Evolutionary conservation across 30 jellyfish, hydroid and myxozoan genomes (phyloP), one percentile per base, ranked within the genome.

Genomic region (Hydractinia echinata): DNA sequence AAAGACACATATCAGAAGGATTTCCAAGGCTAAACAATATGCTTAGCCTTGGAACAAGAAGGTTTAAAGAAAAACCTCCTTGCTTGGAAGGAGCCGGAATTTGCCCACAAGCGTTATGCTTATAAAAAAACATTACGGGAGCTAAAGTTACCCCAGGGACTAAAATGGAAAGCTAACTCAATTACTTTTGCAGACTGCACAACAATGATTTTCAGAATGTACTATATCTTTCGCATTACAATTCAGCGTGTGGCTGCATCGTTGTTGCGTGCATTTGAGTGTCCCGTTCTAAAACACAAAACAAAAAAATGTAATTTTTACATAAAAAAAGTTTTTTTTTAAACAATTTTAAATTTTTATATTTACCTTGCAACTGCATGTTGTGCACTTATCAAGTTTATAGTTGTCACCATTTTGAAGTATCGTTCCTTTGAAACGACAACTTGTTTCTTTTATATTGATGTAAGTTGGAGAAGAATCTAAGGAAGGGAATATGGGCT

Each of bases 231-330:
- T 30, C 44, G 44, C 44, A 30, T 30, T 30, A 30, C 44, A 30
- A 30, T 30, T 30, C 44, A 30, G 44, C 2, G 44, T 30, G 1
- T 30, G 44, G 44, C 44, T 72, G 55, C 81, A 72, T 72, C 16
- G 62, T 49, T 72, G 61, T 49, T 51, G 5, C 16, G 10, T 21
- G 15, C 81, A 72, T 19, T 8, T 3, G 4, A 72, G 61, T 72
- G 81, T 72, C 71, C 81, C 81, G 16, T 72, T 54, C 81, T 72
- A 49, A 20, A 72, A 10, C 9, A 10, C 10, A 72, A 72, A 19
- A 21, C 73, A 10, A 72, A 21, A 6, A 5, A 8, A 20, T 8
- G 10, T 19, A 19, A 19, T 5, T 21, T 21, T 72, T 20, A 16
- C 10, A 14, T 21, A 19, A 8, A 8, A 49, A 3, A 18, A 3